Evolutionary conservation across 2,113 vertebrate species (phyloP), one percentile per base, ranked within the genome.

Genomic region (Aplodontia rufa): DNA sequence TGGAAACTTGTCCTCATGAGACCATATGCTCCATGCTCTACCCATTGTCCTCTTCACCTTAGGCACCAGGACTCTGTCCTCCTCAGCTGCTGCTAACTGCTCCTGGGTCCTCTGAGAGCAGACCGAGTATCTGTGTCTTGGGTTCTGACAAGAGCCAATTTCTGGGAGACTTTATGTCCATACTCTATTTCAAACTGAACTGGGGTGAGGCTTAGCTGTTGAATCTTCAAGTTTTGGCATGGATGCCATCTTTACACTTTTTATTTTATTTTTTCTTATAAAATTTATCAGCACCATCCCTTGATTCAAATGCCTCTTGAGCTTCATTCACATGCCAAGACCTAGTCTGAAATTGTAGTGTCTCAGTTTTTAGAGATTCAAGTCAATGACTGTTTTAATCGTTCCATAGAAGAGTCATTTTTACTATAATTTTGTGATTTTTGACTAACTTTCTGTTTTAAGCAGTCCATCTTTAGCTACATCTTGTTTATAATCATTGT

Each of bases 181-280:
- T 49, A 62, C 12, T 22, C 53, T 20, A 28, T 79, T 68, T 60
- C 11, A 37, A 58, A 49, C 14, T 51, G 32, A 79, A 30, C 55
- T 12, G 86, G 19, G 1, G 2, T 10, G 19, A 55, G 53, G 30
- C 5, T 28, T 28, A 8, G 1, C 11, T 0, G 16, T 37, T 1
- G n/a, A 32, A 37, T 60, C 6, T 37, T 40, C 30, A 30, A 26
- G 4, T 53, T 88, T 7, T 42, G 68, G 13, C 4, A 0, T 8
- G 5, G 30, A 13, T n/a, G 9, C 40, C 20, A 24, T 30, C 42
- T 88, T 49, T 19, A 26, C 13, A n/a, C n/a, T n/a, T 60, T 51
- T 60, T 28, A 60, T 60, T 91, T 55, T 60, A 13, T 51, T 83
- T 1, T 74, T 81, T 22, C 16, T 32, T 45, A 72, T 40, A 24